phyloP scores from a whole-genome alignment of 2,797 vertebrate genomes.

The Neoniphon sammara region DNA sequence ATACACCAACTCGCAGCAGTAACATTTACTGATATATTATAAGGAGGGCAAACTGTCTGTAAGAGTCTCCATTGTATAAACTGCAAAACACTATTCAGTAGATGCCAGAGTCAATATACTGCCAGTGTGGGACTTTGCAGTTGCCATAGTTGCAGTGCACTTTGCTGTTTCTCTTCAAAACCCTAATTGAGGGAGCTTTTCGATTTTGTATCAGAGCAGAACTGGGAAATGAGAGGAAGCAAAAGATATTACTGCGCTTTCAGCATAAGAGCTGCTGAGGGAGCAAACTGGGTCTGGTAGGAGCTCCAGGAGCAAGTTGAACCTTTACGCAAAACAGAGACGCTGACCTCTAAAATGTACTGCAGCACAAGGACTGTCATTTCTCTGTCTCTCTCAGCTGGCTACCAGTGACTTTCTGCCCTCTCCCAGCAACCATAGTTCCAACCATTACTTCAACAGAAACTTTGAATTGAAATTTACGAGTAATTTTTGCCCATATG shows the following conservation, averaged over 20 bases:
- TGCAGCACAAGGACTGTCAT: neutral
- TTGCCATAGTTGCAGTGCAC: constrained; percentile 16
- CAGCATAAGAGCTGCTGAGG: constrained; percentile 24
- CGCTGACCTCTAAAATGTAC: constrained; percentile 4
- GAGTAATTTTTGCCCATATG: constrained; percentile 9
- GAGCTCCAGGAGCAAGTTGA: constrained; percentile 23
- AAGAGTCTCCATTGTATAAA: too few relatives aligned
- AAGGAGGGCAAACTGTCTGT: neutral
- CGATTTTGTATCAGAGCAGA: constrained; percentile 29
- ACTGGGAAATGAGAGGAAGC: constrained; percentile 28
- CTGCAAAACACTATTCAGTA: neutral
- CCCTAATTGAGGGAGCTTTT: constrained; percentile 29
- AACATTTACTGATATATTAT: neutral
- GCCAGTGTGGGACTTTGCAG: constrained; percentile 4
- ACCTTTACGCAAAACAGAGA: constrained; percentile 30
- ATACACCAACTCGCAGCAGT: neutral
- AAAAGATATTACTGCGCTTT: constrained; percentile 35
- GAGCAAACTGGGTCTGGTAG: constrained; percentile 29
- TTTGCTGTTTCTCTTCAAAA: constrained; percentile 8
- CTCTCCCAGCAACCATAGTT: too few relatives aligned
- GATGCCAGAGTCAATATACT: neutral
- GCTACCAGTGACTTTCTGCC: constrained; percentile 1
- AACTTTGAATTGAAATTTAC: constrained; percentile 2
- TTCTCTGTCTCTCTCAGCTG: constrained; percentile 15
- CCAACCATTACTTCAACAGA: constrained; percentile 18